Base-by-base conservation (phyloP, 2,113 vertebrate genomes). In the Amphilophus citrinellus region DNA sequence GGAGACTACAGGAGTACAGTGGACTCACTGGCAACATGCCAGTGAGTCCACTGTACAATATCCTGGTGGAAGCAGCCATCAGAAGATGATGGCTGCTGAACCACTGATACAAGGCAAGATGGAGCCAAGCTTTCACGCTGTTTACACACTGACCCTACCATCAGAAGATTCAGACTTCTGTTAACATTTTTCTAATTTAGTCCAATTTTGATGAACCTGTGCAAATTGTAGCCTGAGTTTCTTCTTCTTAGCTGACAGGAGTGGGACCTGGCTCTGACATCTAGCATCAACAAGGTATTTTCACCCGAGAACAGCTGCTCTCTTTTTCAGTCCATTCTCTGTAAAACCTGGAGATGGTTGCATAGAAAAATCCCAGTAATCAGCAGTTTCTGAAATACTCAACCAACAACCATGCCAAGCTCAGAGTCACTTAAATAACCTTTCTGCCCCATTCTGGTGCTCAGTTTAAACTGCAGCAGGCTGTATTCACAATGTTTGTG, bases 341-440 rank as follows among this genome's bases (percentile, higher is more conserved):
- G 22, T 71, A 71, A 71, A 50, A 11, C 42, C 47, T 4, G 47
- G 42, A 30, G 42, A 71, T 17, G 17, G 1, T 4, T 71, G 42
- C 50, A 9, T 30, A 22, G 65, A 5, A 71, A 18, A 50, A 71
- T 71, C 42, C 65, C 65, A 71, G 22, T 71, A 71, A 30, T 50
- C 2, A 47, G 0, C 65, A 71, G 22, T 68, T 68, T 27, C 65
- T 68, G 0, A 68, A 68, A 27, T 22, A 27, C 22, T 47, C 10
- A 68, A 71, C 66, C 30, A 71, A 20, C 0, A 20, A 71, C 39
- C 42, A 30, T 50, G 42, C 27, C 65, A 10, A 1, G 27, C 42
- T 50, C 65, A 68, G 27, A 50, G 47, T 47, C 65, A 1, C 15
- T 71, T 50, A 71, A 68, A 68, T 47, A 39, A 17, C 50, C 0